Percentiles rank a stretch among this genome's conserved stretches.
Evolutionary conservation across 1,140 invertebrate species (phyloP).

Genomic region (Eriocheir sinensis): DNA sequence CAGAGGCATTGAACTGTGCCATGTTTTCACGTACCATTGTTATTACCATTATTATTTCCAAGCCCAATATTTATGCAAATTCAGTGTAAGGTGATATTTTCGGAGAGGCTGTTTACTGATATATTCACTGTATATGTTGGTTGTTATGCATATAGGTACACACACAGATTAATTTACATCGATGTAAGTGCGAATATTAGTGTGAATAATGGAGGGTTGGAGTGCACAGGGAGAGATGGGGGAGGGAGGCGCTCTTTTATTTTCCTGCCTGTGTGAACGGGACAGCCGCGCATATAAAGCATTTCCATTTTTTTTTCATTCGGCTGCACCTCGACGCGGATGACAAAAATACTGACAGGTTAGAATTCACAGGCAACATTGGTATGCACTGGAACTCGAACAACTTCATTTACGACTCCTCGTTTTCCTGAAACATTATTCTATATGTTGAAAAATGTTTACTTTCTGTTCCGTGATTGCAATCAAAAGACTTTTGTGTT

Average conservation of each 20-base stretch:
- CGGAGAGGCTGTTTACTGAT: background rate
- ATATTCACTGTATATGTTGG: slow-evolving; percentile 1
- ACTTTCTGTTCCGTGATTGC: too few relatives aligned
- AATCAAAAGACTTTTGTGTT: too few relatives aligned
- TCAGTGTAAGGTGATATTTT: background rate
- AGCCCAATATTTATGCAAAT: slow-evolving; percentile 48
- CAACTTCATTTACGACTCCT: slow-evolving; percentile 24
- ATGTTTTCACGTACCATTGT: slow-evolving; percentile 38
- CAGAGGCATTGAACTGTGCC: slow-evolving; percentile 30
- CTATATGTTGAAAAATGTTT: too few relatives aligned
- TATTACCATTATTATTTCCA: slow-evolving; percentile 36
- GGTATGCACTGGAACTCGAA: background rate
- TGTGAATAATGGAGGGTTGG: background rate
- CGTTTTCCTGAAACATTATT: slow-evolving; percentile 6
- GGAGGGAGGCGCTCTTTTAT: background rate
- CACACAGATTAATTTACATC: background rate
- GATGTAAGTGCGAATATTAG: slow-evolving; percentile 4
- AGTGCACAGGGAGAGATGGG: too few relatives aligned
- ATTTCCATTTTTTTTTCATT: background rate
- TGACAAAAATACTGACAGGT: background rate
- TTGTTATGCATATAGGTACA: slow-evolving; percentile 4
- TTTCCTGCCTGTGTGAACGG: background rate
- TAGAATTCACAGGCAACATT: slow-evolving; percentile 25
- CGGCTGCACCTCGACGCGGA: background rate
- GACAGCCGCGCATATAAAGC: slow-evolving; percentile 11